phyloP scores from a whole-genome alignment of 2,113 vertebrate species.

The Oryzias melastigma region DNA sequence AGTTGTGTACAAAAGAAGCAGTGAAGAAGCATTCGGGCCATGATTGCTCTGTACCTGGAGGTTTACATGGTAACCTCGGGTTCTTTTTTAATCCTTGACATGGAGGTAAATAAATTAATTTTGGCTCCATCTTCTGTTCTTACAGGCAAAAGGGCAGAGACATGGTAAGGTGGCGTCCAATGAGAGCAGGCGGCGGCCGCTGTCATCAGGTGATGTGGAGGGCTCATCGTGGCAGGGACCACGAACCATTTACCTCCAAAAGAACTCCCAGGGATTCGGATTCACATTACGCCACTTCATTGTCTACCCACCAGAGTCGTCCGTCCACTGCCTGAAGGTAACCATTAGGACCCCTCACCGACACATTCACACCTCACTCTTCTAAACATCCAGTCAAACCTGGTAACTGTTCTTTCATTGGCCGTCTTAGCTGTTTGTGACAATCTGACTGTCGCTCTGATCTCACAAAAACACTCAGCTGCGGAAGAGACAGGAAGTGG shows the following conservation, averaged over 20 bases:
- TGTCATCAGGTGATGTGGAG: constrained; percentile 69
- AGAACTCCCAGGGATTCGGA: constrained; percentile 89
- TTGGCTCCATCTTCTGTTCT: constrained; percentile 4
- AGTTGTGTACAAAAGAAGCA: not conserved
- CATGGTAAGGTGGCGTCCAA: constrained; percentile 81
- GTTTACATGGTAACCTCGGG: constrained; percentile 3
- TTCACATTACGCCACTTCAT: constrained; percentile 98
- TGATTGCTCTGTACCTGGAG: not conserved
- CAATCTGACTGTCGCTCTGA: no score
- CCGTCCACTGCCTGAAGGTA: constrained; percentile 84
- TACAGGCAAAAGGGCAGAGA: constrained; percentile 48
- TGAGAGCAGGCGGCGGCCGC: constrained; percentile 65
- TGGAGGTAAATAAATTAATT: not conserved
- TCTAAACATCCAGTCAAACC: not conserved
- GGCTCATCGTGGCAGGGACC: constrained; percentile 79
- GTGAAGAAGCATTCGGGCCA: not conserved
- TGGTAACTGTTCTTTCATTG: not conserved
- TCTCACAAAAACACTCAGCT: no score
- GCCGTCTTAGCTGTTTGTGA: no score
- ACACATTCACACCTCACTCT: not conserved
- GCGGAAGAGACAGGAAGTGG: no score
- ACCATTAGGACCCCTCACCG: not conserved
- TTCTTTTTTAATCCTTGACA: not conserved
- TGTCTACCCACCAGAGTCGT: constrained; percentile 91
- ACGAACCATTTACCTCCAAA: constrained; percentile 83